Percentiles rank a stretch among this genome's conserved stretches.
Evolutionary conservation across 1,140 invertebrate genomes (phyloP).

Genomic region (Drosophila equinoxialis): DNA sequence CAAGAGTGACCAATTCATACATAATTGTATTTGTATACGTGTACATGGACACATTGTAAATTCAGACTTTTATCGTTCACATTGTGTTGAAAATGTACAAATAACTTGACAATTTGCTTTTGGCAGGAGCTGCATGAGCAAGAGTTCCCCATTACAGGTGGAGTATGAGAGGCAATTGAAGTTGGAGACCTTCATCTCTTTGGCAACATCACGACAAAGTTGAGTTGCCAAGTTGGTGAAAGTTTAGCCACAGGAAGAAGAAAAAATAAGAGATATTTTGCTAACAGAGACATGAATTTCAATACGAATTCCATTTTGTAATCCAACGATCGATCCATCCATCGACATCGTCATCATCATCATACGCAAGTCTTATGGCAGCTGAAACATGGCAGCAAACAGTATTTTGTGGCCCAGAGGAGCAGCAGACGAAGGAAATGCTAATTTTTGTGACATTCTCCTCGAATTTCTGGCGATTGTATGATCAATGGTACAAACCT

Average conservation of each 20-base stretch:
- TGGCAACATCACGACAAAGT: not conserved
- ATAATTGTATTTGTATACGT: no score
- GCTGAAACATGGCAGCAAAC: conserved; percentile 4
- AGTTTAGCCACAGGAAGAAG: not conserved
- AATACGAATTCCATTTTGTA: conserved; percentile 20
- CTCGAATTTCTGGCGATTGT: no score
- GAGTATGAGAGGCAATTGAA: not conserved
- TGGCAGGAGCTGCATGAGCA: not conserved
- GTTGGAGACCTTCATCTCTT: conserved; percentile 5
- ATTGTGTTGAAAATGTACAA: conserved; percentile 6
- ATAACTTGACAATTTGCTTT: conserved; percentile 21
- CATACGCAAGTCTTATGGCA: conserved; percentile 1
- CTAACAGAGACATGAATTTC: conserved; percentile 27
- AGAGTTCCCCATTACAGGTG: not conserved
- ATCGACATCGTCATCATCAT: conserved; percentile 8
- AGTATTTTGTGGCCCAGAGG: not conserved
- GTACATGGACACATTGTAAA: not conserved
- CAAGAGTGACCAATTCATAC: no score
- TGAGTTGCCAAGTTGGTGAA: conserved; percentile 1
- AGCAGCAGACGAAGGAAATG: conserved; percentile 1
- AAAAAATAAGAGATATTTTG: not conserved
- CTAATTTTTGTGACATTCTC: conserved; percentile 9
- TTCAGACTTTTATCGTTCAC: not conserved
- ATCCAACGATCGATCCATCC: conserved; percentile 5
- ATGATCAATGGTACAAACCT: not conserved